Conservation (phyloP, 23 tunicate species). For the Pegea sp. region DNA sequence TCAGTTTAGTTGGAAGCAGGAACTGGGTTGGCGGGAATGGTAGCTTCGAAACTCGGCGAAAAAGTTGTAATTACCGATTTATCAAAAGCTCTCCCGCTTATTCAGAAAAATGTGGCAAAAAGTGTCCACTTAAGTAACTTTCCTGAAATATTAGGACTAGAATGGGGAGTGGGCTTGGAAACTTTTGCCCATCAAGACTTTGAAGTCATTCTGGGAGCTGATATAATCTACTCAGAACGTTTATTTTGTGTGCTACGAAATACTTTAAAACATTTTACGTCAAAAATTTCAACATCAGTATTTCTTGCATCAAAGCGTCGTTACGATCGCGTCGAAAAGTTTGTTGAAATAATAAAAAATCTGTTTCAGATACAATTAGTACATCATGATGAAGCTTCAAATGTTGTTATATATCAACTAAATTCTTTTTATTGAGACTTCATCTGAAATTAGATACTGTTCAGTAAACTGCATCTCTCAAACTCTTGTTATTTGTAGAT, state of each 20-base stretch:
- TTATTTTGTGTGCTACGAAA: conserved; percentile 17
- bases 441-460: too few species aligned
- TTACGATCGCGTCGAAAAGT: conserved; percentile 37
- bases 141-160: conserved; percentile 11
- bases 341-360: conserved; percentile 18
- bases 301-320: conserved; percentile 38
- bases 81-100: conserved; percentile 32
- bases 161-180: conserved; percentile 40
- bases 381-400: too few species aligned
- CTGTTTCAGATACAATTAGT: too few species aligned
- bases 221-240: conserved; percentile 60
- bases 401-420: too few species aligned
- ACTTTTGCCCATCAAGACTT: conserved; percentile 1
- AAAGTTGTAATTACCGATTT: conserved; percentile 57
- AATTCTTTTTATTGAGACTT: too few species aligned
- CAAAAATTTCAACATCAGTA: conserved; percentile 1
- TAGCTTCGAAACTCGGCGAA: conserved; percentile 35
- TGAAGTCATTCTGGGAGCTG: conserved; percentile 64
- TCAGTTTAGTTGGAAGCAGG: conserved; percentile 73
- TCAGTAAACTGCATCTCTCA: too few species aligned
- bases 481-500: too few species aligned
- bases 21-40: conserved; percentile 81
- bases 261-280: conserved; percentile 20
- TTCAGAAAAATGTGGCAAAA: conserved; percentile 35
- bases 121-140: conserved; percentile 7